phyloP scores from a whole-genome alignment of 2,797 vertebrate genomes.

The Siniperca obscura region DNA sequence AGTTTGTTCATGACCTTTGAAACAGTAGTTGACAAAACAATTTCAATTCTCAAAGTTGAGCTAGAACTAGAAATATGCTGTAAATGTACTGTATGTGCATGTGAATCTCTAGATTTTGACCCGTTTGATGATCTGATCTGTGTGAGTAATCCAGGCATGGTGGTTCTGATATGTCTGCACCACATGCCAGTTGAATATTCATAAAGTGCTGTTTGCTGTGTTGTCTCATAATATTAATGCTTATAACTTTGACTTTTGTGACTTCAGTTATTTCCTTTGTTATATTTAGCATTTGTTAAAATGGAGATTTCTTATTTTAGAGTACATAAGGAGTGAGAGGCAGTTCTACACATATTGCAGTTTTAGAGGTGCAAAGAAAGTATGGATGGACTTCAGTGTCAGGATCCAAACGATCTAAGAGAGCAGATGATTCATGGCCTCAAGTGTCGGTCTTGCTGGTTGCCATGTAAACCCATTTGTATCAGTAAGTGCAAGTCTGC shows the following conservation, averaged over 20 bases:
- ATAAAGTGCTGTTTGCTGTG: background rate
- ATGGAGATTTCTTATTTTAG: background rate
- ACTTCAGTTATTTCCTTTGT: background rate
- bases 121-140: background rate
- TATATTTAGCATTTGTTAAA: background rate
- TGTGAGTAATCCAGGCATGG: background rate
- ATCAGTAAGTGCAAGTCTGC: background rate
- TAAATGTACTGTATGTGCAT: background rate
- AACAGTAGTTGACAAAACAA: no score
- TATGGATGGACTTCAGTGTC: background rate
- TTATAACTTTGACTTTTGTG: background rate
- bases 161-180: background rate
- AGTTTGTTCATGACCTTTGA: no score
- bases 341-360: background rate
- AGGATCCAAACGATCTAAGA: background rate
- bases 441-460: background rate
- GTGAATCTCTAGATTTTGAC: background rate
- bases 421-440: slow-evolving; percentile 3
- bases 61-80: background rate
- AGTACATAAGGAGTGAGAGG: background rate
- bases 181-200: background rate
- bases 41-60: background rate
- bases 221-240: background rate
- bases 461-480: background rate
- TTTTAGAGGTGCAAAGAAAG: background rate